Evolutionary conservation across 2,888 invertebrate genomes (phyloP).

Genomic region (Ophioninae sp.): DNA sequence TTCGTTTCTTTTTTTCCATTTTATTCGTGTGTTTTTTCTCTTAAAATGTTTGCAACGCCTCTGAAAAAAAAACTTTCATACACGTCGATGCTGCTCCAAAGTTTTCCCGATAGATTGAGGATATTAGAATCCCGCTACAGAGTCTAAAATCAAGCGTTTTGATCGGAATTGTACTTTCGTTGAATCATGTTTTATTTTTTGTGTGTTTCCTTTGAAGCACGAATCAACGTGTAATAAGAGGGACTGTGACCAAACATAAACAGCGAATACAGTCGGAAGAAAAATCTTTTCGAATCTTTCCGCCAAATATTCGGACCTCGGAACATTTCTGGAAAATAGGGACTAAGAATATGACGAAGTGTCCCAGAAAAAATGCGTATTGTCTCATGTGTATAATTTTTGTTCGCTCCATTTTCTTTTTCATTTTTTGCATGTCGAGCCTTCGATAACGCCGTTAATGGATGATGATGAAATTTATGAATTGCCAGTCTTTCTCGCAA

Average conservation of each 20-base stretch:
- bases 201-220: slow-evolving; percentile 6
- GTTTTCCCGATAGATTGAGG: neutral
- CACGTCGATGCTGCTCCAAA: slow-evolving; percentile 64
- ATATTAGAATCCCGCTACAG: neutral
- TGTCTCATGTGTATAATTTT: slow-evolving; percentile 56
- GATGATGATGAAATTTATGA: slow-evolving; percentile 69
- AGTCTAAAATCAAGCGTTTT: slow-evolving; percentile 20
- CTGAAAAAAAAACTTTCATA: slow-evolving; percentile 65
- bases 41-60: slow-evolving; percentile 53
- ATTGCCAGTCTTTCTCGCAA: slow-evolving; percentile 77
- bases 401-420: neutral
- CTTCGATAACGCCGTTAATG: slow-evolving; percentile 54
- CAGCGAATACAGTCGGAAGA: slow-evolving; percentile 3
- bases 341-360: slow-evolving; percentile 7
- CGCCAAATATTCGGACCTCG: slow-evolving; percentile 25
- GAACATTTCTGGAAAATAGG: slow-evolving; percentile 16
- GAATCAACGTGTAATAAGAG: slow-evolving; percentile 32
- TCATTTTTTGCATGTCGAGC: slow-evolving; percentile 38
- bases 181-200: neutral
- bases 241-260: slow-evolving; percentile 35
- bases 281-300: slow-evolving; percentile 33
- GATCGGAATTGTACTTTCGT: slow-evolving; percentile 45
- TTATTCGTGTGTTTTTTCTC: slow-evolving; percentile 26
- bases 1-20: slow-evolving; percentile 41
- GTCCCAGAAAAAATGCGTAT: slow-evolving; percentile 62